Percentiles rank a stretch among this genome's conserved stretches.
Conservation (phyloP, 2,888 invertebrate genomes). For the Agrochola macilenta region DNA sequence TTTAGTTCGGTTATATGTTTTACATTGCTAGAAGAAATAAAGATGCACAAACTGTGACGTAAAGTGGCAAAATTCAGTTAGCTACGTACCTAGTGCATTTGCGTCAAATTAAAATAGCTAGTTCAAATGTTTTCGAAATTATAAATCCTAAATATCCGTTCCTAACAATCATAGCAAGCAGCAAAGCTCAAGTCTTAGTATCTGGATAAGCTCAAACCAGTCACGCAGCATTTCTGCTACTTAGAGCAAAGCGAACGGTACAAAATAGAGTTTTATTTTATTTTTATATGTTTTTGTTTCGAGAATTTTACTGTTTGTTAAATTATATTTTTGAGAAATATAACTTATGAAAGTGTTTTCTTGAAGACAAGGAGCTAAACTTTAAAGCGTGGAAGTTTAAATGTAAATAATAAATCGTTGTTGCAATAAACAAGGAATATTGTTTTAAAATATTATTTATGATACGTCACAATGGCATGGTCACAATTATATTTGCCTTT, state of each 20-base stretch:
- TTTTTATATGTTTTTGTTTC: constrained; percentile 47
- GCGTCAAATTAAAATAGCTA: not conserved
- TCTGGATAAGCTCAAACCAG: constrained; percentile 39
- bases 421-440: not conserved
- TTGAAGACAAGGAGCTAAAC: constrained; percentile 2
- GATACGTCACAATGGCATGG: no score
- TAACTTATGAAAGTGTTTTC: constrained; percentile 13
- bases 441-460: not conserved
- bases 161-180: constrained; percentile 37
- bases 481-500: not conserved
- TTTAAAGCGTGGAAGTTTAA: constrained; percentile 10
- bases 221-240: constrained; percentile 28
- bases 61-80: not conserved
- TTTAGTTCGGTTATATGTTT: not conserved
- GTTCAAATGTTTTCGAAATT: not conserved
- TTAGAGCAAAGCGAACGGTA: constrained; percentile 29
- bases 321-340: not conserved
- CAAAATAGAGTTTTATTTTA: constrained; percentile 53
- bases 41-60: not conserved
- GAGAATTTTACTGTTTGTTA: constrained; percentile 1
- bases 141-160: constrained; percentile 17
- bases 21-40: not conserved
- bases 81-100: not conserved
- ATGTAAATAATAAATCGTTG: no score
- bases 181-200: constrained; percentile 22